Conservation (phyloP, 2,888 invertebrate species). For the Xylota segnis region DNA sequence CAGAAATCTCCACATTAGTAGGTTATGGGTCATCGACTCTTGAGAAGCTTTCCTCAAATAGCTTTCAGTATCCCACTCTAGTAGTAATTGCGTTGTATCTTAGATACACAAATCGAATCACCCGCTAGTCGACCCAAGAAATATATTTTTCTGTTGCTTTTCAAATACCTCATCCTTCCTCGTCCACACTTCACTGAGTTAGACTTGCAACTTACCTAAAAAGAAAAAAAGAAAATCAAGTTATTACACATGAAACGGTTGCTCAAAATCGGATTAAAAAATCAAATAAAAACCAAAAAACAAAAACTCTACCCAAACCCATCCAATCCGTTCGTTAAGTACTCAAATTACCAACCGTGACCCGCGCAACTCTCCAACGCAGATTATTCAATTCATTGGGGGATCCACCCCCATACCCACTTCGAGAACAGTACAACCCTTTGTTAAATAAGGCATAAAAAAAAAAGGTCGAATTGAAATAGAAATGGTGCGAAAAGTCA, state of each 20-base stretch:
- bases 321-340: slow-evolving; percentile 51
- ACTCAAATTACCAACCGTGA: slow-evolving; percentile 58
- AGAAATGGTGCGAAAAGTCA: slow-evolving; percentile 75
- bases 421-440: slow-evolving; percentile 41
- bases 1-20: too few species aligned
- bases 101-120: too few species aligned
- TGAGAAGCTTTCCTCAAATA: too few species aligned
- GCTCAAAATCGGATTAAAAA: slow-evolving; percentile 25
- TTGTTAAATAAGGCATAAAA: slow-evolving; percentile 75
- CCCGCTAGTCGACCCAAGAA: background rate
- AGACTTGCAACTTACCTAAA: slow-evolving; percentile 65
- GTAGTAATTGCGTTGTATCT: too few species aligned
- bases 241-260: slow-evolving; percentile 49
- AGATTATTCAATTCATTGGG: slow-evolving; percentile 69
- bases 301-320: slow-evolving; percentile 21
- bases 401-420: slow-evolving; percentile 26
- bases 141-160: background rate
- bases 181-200: background rate
- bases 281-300: slow-evolving; percentile 14
- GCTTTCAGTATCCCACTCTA: too few species aligned
- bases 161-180: slow-evolving; percentile 21
- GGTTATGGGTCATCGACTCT: too few species aligned
- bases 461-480: slow-evolving; percentile 74
- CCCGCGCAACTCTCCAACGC: slow-evolving; percentile 49
- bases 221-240: slow-evolving; percentile 42